Percentiles rank a stretch among this genome's conserved stretches.
Evolutionary conservation across 2,888 invertebrate genomes (phyloP).

Genomic region (Pteria penguin): DNA sequence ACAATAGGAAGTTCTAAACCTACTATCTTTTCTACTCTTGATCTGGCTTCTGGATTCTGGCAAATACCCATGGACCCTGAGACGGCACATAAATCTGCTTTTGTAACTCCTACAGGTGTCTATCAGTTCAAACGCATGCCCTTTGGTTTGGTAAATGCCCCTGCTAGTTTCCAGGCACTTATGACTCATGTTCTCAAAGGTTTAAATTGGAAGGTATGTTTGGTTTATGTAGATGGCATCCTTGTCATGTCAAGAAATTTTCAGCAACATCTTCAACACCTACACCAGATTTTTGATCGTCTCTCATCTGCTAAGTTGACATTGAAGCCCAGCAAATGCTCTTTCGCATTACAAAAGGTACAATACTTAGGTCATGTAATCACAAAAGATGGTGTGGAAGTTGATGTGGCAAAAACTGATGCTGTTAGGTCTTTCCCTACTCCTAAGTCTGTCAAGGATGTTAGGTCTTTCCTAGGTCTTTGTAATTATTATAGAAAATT

Average conservation of each 20-base stretch:
- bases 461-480: too few relatives aligned
- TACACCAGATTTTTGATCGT: slow-evolving; percentile 33
- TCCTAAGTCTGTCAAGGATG: too few relatives aligned
- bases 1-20: slow-evolving; percentile 22
- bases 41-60: too few relatives aligned
- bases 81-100: slow-evolving; percentile 29
- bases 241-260: slow-evolving; percentile 31
- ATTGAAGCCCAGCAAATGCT: too few relatives aligned
- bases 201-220: slow-evolving; percentile 39
- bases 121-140: slow-evolving; percentile 46
- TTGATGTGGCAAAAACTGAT: too few relatives aligned
- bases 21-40: slow-evolving; percentile 12
- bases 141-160: slow-evolving; percentile 35
- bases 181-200: slow-evolving; percentile 25
- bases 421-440: too few relatives aligned
- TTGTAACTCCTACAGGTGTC: slow-evolving; percentile 37
- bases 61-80: too few relatives aligned
- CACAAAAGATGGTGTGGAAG: slow-evolving; percentile 36
- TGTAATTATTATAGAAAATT: too few relatives aligned
- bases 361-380: too few relatives aligned
- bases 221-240: slow-evolving; percentile 49
- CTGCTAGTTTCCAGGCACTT: slow-evolving; percentile 27
- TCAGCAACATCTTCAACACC: slow-evolving; percentile 38
- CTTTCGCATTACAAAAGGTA: too few relatives aligned
- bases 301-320: slow-evolving; percentile 33